Base-by-base conservation (phyloP, 2,888 invertebrate genomes). In the Omphaloscelis lunosa region DNA sequence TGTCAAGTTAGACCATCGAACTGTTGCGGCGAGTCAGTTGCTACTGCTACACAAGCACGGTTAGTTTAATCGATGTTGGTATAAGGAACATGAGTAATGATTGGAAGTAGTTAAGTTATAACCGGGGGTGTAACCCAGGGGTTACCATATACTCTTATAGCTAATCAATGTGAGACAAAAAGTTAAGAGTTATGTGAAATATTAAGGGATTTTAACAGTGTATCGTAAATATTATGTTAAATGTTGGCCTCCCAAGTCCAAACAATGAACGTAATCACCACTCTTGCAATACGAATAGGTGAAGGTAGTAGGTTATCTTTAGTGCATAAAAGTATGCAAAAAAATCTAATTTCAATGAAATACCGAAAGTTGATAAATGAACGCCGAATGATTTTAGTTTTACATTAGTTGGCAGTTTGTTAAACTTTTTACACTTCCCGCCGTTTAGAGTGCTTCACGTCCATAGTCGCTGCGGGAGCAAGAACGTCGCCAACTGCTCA, bases 61-160 rank as follows among this genome's bases (percentile, higher is more conserved):
- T 53, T 34, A 45, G 45, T 69, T 58, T 72, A 66, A 82, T 69
- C 29, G 82, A n/a, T 62, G 85, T 58, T 62, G 61, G 59, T 6
- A 11, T 34, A 0, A 1, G 39, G 23, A 59, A 51, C 34, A 59
- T 29, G 11, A 27, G 29, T 48, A 56, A n/a, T 67, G 29, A 76
- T 56, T 56, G 29, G 3, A 67, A 48, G 20, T 45, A 59, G 48
- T 39, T n/a, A 53, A 75, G 20, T 66, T 56, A 48, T 41, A 17
- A 61, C 20, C 27, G 29, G 20, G 66, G 27, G 45, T 12, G 17
- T n/a, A 41, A n/a, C 41, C 17, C 9, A 7, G 20, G 65, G 27
- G 27, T 27, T 27, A 12, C 11, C 23, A 17, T 23, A 23, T 9
- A 27, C n/a, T 53, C 7, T 51, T 62, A 39, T 29, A n/a, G 17